These are phyloP conservation scores for Ophioderma brevispina DNA, from an alignment of 35 echinoderm and acorn worm species.

Conservation along the genomic window DNA sequence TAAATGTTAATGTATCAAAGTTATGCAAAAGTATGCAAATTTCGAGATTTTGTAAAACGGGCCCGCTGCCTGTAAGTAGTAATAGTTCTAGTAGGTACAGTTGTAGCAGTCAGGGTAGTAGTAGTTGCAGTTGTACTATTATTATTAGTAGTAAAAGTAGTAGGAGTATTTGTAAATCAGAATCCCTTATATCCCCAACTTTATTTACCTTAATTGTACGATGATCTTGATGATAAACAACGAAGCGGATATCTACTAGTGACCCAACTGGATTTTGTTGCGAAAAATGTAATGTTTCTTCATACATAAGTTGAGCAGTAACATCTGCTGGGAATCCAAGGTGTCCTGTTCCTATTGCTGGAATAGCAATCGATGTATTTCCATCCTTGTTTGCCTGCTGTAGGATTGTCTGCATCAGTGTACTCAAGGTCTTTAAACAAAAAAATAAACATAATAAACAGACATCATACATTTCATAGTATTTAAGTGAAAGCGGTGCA, in stretches of 20 bases:
- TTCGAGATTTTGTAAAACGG: too few species aligned
- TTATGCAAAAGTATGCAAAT: too few species aligned
- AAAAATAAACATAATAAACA: not conserved
- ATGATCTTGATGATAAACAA: conserved; percentile 38
- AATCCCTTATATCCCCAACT: too few species aligned
- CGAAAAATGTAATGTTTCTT: conserved; percentile 16
- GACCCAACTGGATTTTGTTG: not conserved
- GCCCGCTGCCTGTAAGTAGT: too few species aligned
- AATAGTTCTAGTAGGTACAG: too few species aligned
- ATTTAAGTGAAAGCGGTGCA: too few species aligned
- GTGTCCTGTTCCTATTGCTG: conserved; percentile 43
- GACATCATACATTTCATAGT: too few species aligned
- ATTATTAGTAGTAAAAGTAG: too few species aligned
- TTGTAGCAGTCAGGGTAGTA: too few species aligned
- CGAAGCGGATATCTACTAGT: conserved; percentile 30
- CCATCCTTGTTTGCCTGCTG: not conserved
- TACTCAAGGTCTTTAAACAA: not conserved
- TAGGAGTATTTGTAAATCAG: too few species aligned
- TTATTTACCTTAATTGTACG: conserved; percentile 34
- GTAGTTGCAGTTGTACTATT: too few species aligned
- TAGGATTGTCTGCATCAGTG: not conserved
- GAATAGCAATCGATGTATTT: conserved; percentile 26
- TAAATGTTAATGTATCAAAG: too few species aligned
- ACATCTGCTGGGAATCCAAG: conserved; percentile 34
- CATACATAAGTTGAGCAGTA: conserved; percentile 44